Conservation (phyloP, 1,140 invertebrate species). For the Pseudoatta argentina region DNA sequence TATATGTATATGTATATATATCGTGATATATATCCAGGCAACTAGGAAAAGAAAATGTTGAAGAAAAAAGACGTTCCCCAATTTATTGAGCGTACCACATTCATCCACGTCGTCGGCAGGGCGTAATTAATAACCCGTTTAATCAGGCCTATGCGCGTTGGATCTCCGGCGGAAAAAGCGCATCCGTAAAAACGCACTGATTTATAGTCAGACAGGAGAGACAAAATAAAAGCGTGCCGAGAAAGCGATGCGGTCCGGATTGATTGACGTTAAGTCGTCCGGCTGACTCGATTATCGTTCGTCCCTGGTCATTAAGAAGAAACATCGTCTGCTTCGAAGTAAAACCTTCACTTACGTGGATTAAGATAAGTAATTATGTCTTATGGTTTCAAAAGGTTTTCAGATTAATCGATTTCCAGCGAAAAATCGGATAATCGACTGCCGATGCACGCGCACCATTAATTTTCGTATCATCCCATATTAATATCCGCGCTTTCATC, state of each 20-base stretch:
- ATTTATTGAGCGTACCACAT: constrained; percentile 78
- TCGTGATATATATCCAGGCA: too few relatives aligned
- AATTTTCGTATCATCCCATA: constrained; percentile 64
- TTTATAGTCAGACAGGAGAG: constrained; percentile 79
- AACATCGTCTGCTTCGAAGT: constrained; percentile 64
- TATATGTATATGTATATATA: too few relatives aligned
- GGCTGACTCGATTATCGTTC: constrained; percentile 82
- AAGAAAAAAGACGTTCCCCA: constrained; percentile 74
- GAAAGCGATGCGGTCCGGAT: constrained; percentile 59
- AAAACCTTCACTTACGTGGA: constrained; percentile 55
- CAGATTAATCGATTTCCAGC: constrained; percentile 69
- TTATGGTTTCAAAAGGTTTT: constrained; percentile 59
- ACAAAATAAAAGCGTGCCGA: constrained; percentile 56
- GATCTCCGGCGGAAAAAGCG: constrained; percentile 75
- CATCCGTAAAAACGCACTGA: constrained; percentile 80
- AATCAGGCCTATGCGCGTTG: constrained; percentile 78
- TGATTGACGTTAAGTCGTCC: constrained; percentile 83
- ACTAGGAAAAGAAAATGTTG: constrained; percentile 22
- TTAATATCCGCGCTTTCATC: constrained; percentile 45
- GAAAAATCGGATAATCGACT: constrained; percentile 68
- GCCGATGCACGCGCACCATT: constrained; percentile 59
- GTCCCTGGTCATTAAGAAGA: constrained; percentile 79
- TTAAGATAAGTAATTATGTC: constrained; percentile 76
- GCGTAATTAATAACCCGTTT: constrained; percentile 84
- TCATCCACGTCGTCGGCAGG: constrained; percentile 80